Base-by-base conservation (phyloP, 2,888 invertebrate species). In the Hirtodrosophila alboralis region DNA sequence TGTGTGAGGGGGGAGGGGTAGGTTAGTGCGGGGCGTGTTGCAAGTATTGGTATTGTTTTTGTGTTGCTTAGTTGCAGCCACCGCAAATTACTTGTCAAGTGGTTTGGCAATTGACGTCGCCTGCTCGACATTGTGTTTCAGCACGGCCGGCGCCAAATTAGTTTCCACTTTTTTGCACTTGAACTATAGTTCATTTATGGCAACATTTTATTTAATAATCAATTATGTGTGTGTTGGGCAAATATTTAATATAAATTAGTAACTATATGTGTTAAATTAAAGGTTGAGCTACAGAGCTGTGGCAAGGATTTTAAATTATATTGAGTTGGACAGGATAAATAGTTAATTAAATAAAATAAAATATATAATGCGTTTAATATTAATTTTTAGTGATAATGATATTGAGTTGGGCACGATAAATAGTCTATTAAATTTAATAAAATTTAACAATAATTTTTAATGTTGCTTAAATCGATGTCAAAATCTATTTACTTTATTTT, bases 21-120 rank as follows among this genome's bases (percentile, higher is more conserved):
- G 4, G 14, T 9, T n/a, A 1, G 7, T 9, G 13, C 13, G n/a
- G 10, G n/a, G 10, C 16, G 3, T 3, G 4, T 13, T 3, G 12
- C 4, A 1, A 21, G 4, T 8, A 44, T 28, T 52, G 44, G 14
- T 48, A 67, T 62, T 67, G 71, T 56, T 40, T n/a, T 64, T 44
- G 54, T 12, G 60, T 69, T 70, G 68, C 70, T 68, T 70, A 60
- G 68, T 60, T 47, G 34, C 65, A 51, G 65, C 23, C 28, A 52
- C 60, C 61, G 61, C 66, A 69, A 71, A 69, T 69, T 66, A 66
- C 69, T 71, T 71, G 66, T 66, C 69, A 69, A 69, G 56, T 49
- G 71, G 37, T 53, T 34, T 52, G 36, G 14, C 69, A 66, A 69
- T 70, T 59, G 54, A 52, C 44, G 70, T 69, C 49, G 47, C 52